phyloP scores from a whole-genome alignment of 2,888 invertebrate species.

The Marronus borbonicus region DNA sequence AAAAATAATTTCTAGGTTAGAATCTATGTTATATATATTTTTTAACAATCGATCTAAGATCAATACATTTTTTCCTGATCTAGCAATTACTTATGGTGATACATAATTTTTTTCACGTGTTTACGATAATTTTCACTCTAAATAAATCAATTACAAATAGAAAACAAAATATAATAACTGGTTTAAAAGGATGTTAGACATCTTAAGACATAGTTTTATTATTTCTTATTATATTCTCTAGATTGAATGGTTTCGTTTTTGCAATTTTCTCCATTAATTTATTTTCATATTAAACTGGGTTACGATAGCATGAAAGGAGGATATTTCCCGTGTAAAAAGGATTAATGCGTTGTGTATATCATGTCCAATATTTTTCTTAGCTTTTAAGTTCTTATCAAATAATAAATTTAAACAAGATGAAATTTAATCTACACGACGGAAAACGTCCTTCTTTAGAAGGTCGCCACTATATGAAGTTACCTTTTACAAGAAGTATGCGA shows the following conservation, averaged over 20 bases:
- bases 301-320: too few relatives aligned
- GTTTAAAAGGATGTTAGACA: conserved; percentile 42
- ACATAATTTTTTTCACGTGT: not conserved
- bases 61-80: too few relatives aligned
- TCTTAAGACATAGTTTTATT: conserved; percentile 4
- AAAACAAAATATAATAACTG: conserved; percentile 35
- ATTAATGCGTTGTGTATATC: too few relatives aligned
- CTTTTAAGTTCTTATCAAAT: not conserved
- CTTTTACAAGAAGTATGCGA: conserved; percentile 3
- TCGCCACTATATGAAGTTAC: conserved; percentile 31
- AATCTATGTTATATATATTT: not conserved
- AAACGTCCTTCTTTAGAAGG: conserved; percentile 36
- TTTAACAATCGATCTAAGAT: not conserved
- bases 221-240: conserved; percentile 1
- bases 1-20: conserved; percentile 26
- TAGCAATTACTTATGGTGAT: not conserved
- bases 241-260: not conserved
- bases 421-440: conserved; percentile 7
- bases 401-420: conserved; percentile 14
- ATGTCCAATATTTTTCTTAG: not conserved
- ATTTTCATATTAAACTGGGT: not conserved
- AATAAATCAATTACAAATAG: conserved; percentile 38
- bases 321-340: too few relatives aligned
- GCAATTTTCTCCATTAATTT: not conserved
- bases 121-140: not conserved